These are phyloP conservation scores for Nylanderia fulva DNA, from an alignment of 1,140 invertebrate genomes.

Conservation along the genomic window DNA sequence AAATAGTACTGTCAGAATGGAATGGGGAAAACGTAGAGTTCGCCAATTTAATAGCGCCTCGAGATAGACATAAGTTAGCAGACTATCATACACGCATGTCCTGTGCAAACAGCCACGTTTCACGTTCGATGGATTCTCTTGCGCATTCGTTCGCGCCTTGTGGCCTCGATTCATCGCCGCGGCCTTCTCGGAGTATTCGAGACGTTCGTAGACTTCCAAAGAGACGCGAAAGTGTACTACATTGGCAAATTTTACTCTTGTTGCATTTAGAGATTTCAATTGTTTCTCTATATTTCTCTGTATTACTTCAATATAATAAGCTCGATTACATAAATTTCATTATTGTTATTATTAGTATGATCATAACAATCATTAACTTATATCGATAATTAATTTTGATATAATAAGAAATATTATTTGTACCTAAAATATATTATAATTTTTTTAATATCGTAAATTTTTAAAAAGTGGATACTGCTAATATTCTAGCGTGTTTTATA, in stretches of 20 bases:
- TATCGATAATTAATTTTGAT: neutral
- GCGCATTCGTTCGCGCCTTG: conserved; percentile 8
- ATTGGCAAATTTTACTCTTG: conserved; percentile 14
- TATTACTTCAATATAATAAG: neutral
- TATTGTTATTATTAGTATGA: neutral
- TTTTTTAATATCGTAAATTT: neutral
- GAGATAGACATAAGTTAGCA: neutral
- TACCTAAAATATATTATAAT: neutral
- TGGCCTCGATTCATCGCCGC: conserved; percentile 56
- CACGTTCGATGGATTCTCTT: conserved; percentile 6
- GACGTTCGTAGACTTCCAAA: conserved; percentile 46
- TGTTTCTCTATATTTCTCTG: neutral
- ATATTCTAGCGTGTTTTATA: neutral
- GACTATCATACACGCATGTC: neutral
- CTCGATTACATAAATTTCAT: neutral
- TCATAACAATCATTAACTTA: conserved; percentile 13
- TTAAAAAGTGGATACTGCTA: neutral
- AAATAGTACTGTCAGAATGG: neutral
- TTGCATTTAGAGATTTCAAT: conserved; percentile 1
- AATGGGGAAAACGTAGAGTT: neutral
- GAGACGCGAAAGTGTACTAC: conserved; percentile 40
- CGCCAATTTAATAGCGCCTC: conserved; percentile 21
- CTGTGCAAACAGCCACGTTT: conserved; percentile 32
- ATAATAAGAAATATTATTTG: neutral
- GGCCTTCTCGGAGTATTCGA: conserved; percentile 38